Evolutionary conservation across 2,888 invertebrate genomes (phyloP).

Genomic region (Euproctis similis): DNA sequence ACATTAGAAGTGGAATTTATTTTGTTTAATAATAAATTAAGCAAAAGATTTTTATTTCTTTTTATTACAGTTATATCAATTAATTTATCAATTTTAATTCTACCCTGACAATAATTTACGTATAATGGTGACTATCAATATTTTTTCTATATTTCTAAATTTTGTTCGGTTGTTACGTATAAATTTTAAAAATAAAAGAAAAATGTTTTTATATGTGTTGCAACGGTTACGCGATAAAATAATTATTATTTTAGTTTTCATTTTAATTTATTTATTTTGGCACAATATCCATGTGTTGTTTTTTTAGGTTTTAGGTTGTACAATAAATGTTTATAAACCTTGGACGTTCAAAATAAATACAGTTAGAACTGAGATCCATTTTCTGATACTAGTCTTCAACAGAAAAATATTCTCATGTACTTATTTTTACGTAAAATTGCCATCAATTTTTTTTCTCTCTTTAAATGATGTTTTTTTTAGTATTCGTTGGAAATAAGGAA

Average conservation of each 20-base stretch:
- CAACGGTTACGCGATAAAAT: slow-evolving; percentile 27
- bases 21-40: too few relatives aligned
- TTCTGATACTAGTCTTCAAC: too few relatives aligned
- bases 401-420: slow-evolving; percentile 34
- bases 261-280: slow-evolving; percentile 63
- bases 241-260: too few relatives aligned
- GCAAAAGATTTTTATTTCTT: slow-evolving; percentile 56
- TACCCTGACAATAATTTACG: slow-evolving; percentile 93
- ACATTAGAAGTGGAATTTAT: slow-evolving; percentile 55
- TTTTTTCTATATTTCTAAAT: slow-evolving; percentile 59
- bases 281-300: slow-evolving; percentile 69
- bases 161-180: slow-evolving; percentile 65
- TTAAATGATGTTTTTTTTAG: slow-evolving; percentile 22
- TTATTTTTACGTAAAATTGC: slow-evolving; percentile 25
- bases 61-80: slow-evolving; percentile 53
- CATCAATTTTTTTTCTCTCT: too few relatives aligned
- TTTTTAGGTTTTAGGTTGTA: too few relatives aligned
- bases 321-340: too few relatives aligned
- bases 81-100: slow-evolving; percentile 57
- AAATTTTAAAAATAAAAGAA: slow-evolving; percentile 31
- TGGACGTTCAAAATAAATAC: slow-evolving; percentile 17
- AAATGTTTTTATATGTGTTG: slow-evolving; percentile 26
- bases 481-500: slow-evolving; percentile 34
- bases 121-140: slow-evolving; percentile 83
- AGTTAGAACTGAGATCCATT: slow-evolving; percentile 21